A percentile compares a stretch with the other conserved stretches of the same genome.
Conservation (phyloP, 2,113 vertebrate genomes). For the Cavia porcellus region DNA sequence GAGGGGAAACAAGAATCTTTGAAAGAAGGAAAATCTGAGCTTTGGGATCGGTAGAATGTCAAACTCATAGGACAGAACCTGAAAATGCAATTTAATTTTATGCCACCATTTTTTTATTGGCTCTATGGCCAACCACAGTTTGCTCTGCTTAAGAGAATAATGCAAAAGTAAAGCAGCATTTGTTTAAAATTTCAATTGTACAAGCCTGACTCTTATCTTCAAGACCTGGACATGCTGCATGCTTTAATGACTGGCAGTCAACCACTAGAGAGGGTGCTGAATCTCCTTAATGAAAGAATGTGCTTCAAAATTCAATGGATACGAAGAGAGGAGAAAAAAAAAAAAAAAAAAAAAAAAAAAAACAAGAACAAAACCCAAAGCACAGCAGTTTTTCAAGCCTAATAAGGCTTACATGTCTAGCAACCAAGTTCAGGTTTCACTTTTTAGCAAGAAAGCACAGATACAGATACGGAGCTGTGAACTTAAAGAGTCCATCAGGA, state of each 20-base stretch:
- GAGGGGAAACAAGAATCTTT: slow-evolving; percentile 65
- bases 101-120: slow-evolving; percentile 17
- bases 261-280: slow-evolving; percentile 31
- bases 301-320: slow-evolving; percentile 48
- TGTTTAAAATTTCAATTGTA: slow-evolving; percentile 54
- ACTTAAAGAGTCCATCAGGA: slow-evolving; percentile 8
- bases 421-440: slow-evolving; percentile 30
- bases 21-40: slow-evolving; percentile 55
- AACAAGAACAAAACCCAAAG: background rate
- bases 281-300: slow-evolving; percentile 57
- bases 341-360: too few relatives aligned
- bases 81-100: slow-evolving; percentile 41
- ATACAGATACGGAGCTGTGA: background rate
- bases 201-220: slow-evolving; percentile 47
- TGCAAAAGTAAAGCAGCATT: slow-evolving; percentile 41
- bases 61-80: slow-evolving; percentile 40
- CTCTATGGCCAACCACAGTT: background rate
- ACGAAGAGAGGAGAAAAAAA: background rate
- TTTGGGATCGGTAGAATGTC: slow-evolving; percentile 65
- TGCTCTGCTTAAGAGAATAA: slow-evolving; percentile 14
- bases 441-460: slow-evolving; percentile 63
- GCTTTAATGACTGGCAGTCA: slow-evolving; percentile 56
- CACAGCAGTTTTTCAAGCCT: slow-evolving; percentile 52
- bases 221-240: background rate
- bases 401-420: slow-evolving; percentile 56